Conservation (phyloP, 2,113 vertebrate species). For the Lepisosteus oculatus region DNA sequence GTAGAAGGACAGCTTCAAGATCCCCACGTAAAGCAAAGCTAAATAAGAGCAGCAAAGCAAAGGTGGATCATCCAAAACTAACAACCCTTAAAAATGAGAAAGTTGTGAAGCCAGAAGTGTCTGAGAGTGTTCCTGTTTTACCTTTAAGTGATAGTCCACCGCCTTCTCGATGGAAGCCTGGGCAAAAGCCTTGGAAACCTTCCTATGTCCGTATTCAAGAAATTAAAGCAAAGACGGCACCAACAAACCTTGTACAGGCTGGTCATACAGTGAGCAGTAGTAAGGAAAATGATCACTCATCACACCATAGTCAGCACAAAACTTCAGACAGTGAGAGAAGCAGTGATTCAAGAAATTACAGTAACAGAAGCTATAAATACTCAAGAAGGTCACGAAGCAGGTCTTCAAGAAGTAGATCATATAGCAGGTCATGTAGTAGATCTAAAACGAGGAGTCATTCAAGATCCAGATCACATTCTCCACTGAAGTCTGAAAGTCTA, state of each 20-base stretch:
- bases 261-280: conserved; percentile 42
- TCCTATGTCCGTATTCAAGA: conserved; percentile 89
- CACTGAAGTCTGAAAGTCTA: conserved; percentile 57
- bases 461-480: conserved; percentile 72
- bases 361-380: conserved; percentile 59
- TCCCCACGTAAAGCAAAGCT: conserved; percentile 64
- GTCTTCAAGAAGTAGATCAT: conserved; percentile 77
- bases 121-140: conserved; percentile 79
- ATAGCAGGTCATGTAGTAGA: conserved; percentile 72
- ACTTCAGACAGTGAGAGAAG: conserved; percentile 62
- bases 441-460: conserved; percentile 77
- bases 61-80: conserved; percentile 55
- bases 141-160: conserved; percentile 94
- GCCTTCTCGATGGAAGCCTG: conserved; percentile 96
- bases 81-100: conserved; percentile 60
- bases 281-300: conserved; percentile 53
- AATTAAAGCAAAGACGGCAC: conserved; percentile 75
- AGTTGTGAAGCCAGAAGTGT: conserved; percentile 49
- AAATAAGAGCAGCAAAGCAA: conserved; percentile 57
- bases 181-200: conserved; percentile 95
- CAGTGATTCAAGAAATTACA: conserved; percentile 53
- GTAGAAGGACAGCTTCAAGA: conserved; percentile 53
- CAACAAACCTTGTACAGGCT: conserved; percentile 49
- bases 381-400: conserved; percentile 62
- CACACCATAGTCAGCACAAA: conserved; percentile 46